Evolutionary conservation across 1,140 invertebrate species (phyloP), one percentile per base, ranked within the genome.

Genomic region (Berghia stephanieae): DNA sequence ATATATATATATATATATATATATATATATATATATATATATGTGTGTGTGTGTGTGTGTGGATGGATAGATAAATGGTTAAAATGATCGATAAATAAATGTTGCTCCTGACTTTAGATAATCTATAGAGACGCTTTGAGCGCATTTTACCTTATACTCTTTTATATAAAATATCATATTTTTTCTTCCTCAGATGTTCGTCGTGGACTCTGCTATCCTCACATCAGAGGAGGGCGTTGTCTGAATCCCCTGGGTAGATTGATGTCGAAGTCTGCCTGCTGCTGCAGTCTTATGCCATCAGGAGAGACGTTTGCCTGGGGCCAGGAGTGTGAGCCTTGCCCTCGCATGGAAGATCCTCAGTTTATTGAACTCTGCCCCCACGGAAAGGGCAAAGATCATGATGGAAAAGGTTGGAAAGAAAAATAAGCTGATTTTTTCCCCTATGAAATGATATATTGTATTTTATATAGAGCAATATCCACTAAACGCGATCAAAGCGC

Each of bases 251-350:
- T 94, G 0, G 91, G 91, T 0, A 92, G 91, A 0, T 92, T 94
- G 0, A 93, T 96, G 5, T 95, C 95, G 0, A 94, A 94, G 85
- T 96, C 95, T 3, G 93, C 93, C 83, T 97, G 95, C 75, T 97
- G 96, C 84, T 96, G 94, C 86, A 93, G 94, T 0, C 92, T 93
- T 2, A 92, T 93, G 34, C 83, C 92, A 55, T 93, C 93, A 8
- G 91, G 93, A 74, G 92, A 93, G 0, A 92, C 94, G 87, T 81
- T 86, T 36, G 95, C 93, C 16, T 97, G 95, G 95, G 96, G 96
- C 21, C 93, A 92, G 2, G 93, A 91, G 2, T 96, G 95, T 88
- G 92, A 94, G 82, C 89, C 92, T 0, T 96, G 96, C 87, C 95
- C 95, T 1, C 86, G 92, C 72, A 92, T 92, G 1, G 93, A 92